Base-by-base conservation (phyloP, 1,140 invertebrate genomes). In the Leptinotarsa undecemlineata region DNA sequence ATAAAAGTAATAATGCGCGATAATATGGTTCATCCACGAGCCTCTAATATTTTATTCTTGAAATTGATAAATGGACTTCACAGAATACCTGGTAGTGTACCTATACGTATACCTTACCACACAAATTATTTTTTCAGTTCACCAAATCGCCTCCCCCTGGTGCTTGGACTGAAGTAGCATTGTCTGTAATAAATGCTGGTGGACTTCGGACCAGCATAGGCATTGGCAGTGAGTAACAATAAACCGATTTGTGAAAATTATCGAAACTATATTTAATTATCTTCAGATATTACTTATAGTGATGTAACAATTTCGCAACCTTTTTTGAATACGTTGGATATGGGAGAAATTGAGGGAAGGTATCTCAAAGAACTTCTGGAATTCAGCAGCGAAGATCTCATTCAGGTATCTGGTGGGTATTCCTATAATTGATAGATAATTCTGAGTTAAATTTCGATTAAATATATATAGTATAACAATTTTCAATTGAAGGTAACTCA, bases 151-250 rank as follows among this genome's bases (percentile, higher is more conserved):
- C 85, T 3, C 77, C 82, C 8, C 83, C 84, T 20, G 67, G 80
- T 4, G 80, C 81, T 14, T 95, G 93, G 93, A 89, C 90, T 19
- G 87, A 90, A 67, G 92, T 90, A 0, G 88, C 91, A 4, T 89
- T 94, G 33, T 90, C 90, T 3, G 79, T 94, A 5, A 86, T 89
- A 13, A 94, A 94, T 83, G 85, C 90, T 0, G 94, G 94, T 6
- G 92, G 91, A 14, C 86, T 95, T 20, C 86, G 94, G 60, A 87
- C 82, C 83, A 89, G 79, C 81, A 93, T 87, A 76, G 85, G 77
- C 68, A 87, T 81, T 61, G 87, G 86, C 83, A 86, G 87, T 89
- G 82, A 83, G 82, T 81, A 64, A 64, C 4, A 64, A 6, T 5
- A 23, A 19, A 21, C 63, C 15, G 26, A 64, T 33, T n/a, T 4